Conservation (phyloP, 2,113 vertebrate genomes). For the Dipodomys stephensi region DNA sequence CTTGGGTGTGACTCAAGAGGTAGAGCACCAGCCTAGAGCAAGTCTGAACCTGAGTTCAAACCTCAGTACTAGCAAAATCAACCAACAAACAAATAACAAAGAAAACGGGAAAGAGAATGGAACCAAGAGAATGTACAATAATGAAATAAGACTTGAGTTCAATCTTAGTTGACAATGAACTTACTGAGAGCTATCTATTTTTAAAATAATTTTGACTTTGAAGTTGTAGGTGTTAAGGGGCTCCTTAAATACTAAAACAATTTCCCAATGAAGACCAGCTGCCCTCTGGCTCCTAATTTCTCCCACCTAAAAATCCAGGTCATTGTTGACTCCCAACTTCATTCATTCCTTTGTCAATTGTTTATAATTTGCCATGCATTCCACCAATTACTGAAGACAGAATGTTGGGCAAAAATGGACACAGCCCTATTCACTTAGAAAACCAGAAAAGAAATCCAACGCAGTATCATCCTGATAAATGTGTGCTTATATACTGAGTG, state of each 20-base stretch:
- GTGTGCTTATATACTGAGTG: background rate
- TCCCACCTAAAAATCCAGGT: background rate
- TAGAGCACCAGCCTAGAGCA: no score
- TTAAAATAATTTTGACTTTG: background rate
- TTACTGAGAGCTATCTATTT: background rate
- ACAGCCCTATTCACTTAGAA: background rate
- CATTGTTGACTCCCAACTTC: background rate
- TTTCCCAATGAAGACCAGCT: background rate
- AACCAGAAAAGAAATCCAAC: background rate
- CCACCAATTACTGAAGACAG: background rate
- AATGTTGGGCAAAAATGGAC: background rate
- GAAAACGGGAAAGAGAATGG: no score
- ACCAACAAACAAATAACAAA: no score
- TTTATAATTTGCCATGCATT: background rate
- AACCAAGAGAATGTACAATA: background rate
- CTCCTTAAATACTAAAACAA: background rate
- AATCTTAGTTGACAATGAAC: background rate
- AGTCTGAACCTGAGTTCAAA: no score
- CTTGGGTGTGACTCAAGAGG: no score
- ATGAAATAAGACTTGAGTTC: background rate
- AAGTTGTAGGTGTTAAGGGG: background rate
- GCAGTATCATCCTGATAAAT: background rate
- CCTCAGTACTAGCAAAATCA: no score
- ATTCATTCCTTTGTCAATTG: background rate
- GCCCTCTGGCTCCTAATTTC: background rate